Conservation (phyloP, 2,797 vertebrate genomes). For the Thaleichthys pacificus region DNA sequence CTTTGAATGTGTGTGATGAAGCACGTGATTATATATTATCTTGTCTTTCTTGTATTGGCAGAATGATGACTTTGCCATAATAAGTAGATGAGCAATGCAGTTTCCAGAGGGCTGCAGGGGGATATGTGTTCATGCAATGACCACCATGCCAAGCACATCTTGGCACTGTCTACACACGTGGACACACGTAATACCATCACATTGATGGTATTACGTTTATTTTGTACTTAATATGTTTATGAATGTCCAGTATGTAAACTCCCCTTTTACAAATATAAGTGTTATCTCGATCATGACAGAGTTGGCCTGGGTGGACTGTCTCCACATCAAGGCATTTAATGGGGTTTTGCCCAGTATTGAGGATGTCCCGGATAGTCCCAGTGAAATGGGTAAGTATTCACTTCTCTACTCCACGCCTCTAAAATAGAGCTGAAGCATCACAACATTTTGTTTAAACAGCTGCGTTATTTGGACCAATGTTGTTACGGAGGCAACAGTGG, state of each 20-base stretch:
- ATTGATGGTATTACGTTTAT: not conserved
- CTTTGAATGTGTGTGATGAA: not conserved
- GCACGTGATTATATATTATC: not conserved
- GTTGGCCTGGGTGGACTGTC: not conserved
- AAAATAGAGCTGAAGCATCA: not conserved
- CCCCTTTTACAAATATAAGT: not conserved
- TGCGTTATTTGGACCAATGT: too few relatives aligned
- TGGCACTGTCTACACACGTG: not conserved
- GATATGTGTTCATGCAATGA: not conserved
- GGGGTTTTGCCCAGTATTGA: not conserved
- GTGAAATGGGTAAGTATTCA: not conserved
- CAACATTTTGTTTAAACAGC: too few relatives aligned
- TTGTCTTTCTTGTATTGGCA: not conserved
- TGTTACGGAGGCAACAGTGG: not conserved
- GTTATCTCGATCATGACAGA: not conserved
- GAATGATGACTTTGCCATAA: not conserved
- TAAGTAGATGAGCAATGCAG: not conserved
- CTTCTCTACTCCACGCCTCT: not conserved
- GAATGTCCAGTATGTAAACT: not conserved
- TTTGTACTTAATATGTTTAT: not conserved
- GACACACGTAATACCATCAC: too few relatives aligned
- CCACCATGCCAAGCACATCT: not conserved
- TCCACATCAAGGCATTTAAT: not conserved
- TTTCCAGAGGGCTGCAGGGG: not conserved
- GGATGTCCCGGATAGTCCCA: not conserved